A percentile compares a stretch with the other conserved stretches of the same genome.
These are phyloP conservation scores for Aurelia coerulea DNA, from an alignment of 30 jellyfish, hydroid and myxozoan genomes.

Conservation along the genomic window DNA sequence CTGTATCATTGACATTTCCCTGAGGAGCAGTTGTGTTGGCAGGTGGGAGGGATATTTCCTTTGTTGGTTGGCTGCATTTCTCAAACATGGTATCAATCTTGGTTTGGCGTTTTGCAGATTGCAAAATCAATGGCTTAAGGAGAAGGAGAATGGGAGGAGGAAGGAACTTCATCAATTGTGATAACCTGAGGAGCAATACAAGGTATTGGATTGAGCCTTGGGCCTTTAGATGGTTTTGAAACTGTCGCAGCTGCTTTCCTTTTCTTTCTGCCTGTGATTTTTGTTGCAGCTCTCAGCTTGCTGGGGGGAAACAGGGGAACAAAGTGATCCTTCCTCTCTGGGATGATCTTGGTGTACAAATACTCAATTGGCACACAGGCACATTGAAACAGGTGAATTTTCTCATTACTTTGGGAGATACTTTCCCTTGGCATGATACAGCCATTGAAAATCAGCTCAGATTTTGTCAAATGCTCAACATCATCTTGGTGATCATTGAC, in stretches of 20 bases:
- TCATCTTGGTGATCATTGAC: background rate
- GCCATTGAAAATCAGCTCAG: conserved; percentile 29
- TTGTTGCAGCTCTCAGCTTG: background rate
- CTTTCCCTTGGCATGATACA: conserved; percentile 12
- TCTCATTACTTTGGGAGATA: background rate
- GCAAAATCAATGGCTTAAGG: background rate
- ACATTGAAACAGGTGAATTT: conserved; percentile 49
- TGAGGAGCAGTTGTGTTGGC: background rate
- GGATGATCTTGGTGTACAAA: background rate
- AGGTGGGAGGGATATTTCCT: conserved; percentile 2
- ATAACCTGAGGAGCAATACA: background rate
- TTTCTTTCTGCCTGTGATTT: background rate
- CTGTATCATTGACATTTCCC: background rate
- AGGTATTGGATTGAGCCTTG: background rate
- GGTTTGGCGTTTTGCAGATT: conserved; percentile 4
- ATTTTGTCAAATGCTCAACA: background rate
- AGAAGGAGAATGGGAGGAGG: too few relatives aligned
- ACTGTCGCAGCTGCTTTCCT: background rate
- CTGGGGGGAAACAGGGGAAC: conserved; percentile 16
- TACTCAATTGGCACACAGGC: conserved; percentile 35
- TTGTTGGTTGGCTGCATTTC: background rate
- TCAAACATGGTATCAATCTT: background rate
- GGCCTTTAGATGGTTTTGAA: background rate
- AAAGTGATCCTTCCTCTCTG: conserved; percentile 33
- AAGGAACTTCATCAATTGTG: background rate